Conservation (phyloP, 2,888 invertebrate species). For the Desoria tigrina region DNA sequence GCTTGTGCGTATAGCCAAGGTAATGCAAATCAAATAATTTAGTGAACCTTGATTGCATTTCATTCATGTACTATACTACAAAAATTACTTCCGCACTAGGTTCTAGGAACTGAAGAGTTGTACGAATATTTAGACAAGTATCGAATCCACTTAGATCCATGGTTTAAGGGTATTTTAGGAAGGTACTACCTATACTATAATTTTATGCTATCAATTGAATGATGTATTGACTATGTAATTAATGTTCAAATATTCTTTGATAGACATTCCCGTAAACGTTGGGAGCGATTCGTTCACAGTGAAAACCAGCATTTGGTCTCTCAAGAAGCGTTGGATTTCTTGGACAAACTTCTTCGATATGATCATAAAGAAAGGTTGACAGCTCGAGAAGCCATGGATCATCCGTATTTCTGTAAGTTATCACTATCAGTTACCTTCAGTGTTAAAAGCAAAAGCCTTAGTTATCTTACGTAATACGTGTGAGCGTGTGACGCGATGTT, state of each 20-base stretch:
- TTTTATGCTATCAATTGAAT: too few relatives aligned
- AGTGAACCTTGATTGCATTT: too few relatives aligned
- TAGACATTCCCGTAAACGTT: constrained; percentile 97
- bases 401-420: constrained; percentile 96
- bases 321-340: constrained; percentile 96
- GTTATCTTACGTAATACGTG: too few relatives aligned
- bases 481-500: neutral
- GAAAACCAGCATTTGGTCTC: constrained; percentile 99
- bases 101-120: constrained; percentile 98
- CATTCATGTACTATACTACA: too few relatives aligned
- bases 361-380: constrained; percentile 97
- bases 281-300: constrained; percentile 99
- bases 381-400: constrained; percentile 99
- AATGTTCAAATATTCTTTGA: too few relatives aligned
- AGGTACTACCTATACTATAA: too few relatives aligned
- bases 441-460: too few relatives aligned
- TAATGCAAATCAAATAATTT: constrained; percentile 18
- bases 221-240: too few relatives aligned
- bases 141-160: constrained; percentile 98
- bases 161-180: constrained; percentile 98
- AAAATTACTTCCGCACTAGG: constrained; percentile 28
- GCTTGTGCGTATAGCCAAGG: constrained; percentile 97
- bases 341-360: constrained; percentile 97
- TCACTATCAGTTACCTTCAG: too few relatives aligned
- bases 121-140: constrained; percentile 99